phyloP scores from a whole-genome alignment of 2,797 vertebrate genomes.

The Onychomys arenicola region DNA sequence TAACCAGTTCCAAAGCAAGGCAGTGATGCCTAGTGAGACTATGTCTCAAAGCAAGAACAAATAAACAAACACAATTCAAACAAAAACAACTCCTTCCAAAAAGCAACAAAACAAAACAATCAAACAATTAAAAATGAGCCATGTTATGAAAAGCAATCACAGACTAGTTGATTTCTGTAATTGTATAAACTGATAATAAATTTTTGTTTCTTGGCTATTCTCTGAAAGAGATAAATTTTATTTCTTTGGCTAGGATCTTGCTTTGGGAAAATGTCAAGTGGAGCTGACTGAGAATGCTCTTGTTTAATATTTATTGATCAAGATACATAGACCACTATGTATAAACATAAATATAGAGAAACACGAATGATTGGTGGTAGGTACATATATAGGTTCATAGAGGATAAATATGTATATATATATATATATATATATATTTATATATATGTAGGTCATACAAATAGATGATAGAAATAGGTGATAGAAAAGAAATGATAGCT shows the following conservation, averaged over 20 bases:
- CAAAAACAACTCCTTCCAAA: background rate
- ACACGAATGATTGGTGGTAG: background rate
- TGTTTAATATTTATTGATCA: background rate
- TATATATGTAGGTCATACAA: no score
- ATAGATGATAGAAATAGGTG: no score
- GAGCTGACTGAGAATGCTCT: background rate
- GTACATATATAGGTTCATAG: background rate
- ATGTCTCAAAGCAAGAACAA: background rate
- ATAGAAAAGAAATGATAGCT: background rate
- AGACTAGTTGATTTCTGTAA: background rate
- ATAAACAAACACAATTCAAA: background rate
- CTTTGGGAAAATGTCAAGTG: background rate
- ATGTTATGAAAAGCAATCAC: background rate
- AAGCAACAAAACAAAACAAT: background rate
- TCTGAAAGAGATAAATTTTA: background rate
- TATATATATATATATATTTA: no score
- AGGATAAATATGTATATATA: background rate
- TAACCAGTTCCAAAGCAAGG: background rate
- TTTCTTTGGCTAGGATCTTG: background rate
- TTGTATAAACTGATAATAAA: background rate
- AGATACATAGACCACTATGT: background rate
- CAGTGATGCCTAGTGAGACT: background rate
- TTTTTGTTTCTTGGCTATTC: background rate
- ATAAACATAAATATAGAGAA: background rate
- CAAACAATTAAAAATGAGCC: background rate